Evolutionary conservation across 2,797 vertebrate species (phyloP), one percentile per base, ranked within the genome.

Genomic region (Perodicticus potto): DNA sequence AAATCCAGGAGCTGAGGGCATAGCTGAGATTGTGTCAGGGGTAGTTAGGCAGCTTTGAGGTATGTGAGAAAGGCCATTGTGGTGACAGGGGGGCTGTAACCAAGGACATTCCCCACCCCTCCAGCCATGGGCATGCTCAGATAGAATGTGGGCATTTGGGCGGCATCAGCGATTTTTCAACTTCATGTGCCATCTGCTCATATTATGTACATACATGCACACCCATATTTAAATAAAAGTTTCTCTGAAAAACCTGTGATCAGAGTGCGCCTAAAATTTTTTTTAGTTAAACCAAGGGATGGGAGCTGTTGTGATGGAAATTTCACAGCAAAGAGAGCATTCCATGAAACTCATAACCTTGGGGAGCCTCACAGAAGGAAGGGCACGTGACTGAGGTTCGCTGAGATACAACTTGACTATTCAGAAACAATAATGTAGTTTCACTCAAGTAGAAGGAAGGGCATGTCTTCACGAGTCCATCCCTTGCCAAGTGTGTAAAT

Each of bases 231-330:
- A 70, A 45, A 59, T 70, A 32, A 74, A 84, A 43, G 0, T 67
- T 69, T 89, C 63, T 92, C 43, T 91, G 77, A 78, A 92, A 84
- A 93, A 53, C 69, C 27, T 93, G 34, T 82, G 22, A 20, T 59
- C 16, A 37, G 49, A 59, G 20, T 78, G 9, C 55, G 61, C 53
- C 32, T 84, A 70, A 82, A 74, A n/a, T 9, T 29, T 32, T 88
- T 80, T 80, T 85, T 63, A 27, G 53, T 85, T 94, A 74, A 17
- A 65, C 8, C 61, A 70, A 84, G 37, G 57, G 10, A 61, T 81
- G 40, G 37, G 63, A 81, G 57, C 17, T 92, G 14, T 76, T 89
- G 29, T 27, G 70, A 93, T 53, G n/a, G 65, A 7, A 61, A 37
- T 69, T 86, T 93, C 65, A 76, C 5, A 84, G 27, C 34, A 69